Evolutionary conservation across 2,113 vertebrate species (phyloP), one percentile per base, ranked within the genome.

Genomic region (Megalops atlanticus): DNA sequence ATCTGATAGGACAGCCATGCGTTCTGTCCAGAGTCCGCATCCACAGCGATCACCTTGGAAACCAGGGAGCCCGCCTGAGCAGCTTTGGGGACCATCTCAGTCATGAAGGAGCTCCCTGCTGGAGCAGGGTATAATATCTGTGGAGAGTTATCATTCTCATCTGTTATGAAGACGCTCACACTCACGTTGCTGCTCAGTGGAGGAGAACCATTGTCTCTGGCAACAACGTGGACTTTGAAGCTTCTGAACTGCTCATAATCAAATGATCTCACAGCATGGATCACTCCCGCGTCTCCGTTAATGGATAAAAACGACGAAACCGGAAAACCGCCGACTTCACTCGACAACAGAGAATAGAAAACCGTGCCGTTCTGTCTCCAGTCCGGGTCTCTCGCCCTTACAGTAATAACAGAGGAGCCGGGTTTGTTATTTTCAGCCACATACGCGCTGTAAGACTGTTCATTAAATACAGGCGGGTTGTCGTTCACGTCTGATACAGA

Each of bases 221-320:
- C 91, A 18, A 83, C 86, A 31, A 93, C 85, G 18, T 78, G 82
- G 18, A 92, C 45, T 14, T 88, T 83, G 47, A 94, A 82, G 31
- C 76, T 49, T 78, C 36, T 81, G 10, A 91, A 83, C 49, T 91
- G 88, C n/a, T 93, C 93, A 68, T 92, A 94, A 81, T 93, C 91
- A 40, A 92, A 94, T 38, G 91, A 88, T 10, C 74, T 77, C 80
- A 91, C 69, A 8, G 91, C 88, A 84, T 92, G 92, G 4, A 94
- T 76, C 49, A 88, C 41, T 0, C 92, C 92, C 8, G 77, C 43
- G 38, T 78, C 54, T 69, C 52, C 77, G 31, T 78, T 78, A 78
- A 78, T 78, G 4, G 77, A 58, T 68, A 78, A n/a, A 18, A 68
- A 78, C 12, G 77, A 78, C 16, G 54, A 78, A 3, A 78, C 38